Evolutionary conservation across 1,140 invertebrate species (phyloP).

Genomic region (Cotesia chilonis): DNA sequence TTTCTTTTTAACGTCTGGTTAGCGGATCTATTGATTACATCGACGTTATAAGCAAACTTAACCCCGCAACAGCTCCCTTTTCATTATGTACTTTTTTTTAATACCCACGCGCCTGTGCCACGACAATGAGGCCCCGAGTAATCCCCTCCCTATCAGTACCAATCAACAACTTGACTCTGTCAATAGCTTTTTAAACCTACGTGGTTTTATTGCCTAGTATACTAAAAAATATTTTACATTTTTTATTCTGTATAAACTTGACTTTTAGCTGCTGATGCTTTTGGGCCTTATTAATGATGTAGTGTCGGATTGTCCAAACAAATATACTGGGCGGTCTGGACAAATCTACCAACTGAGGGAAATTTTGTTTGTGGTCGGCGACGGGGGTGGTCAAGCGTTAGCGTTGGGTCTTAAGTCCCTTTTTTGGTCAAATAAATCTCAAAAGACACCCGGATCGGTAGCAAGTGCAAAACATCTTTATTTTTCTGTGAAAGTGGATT

Average conservation of each 20-base stretch:
- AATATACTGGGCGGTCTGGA: constrained; percentile 45
- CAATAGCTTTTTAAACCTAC: constrained; percentile 9
- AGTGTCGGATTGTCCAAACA: constrained; percentile 52
- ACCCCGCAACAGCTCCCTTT: constrained; percentile 26
- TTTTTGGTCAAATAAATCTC: background rate
- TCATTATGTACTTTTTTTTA: constrained; percentile 28
- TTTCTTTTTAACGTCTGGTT: constrained; percentile 24
- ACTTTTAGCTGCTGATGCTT: background rate
- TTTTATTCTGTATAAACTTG: background rate
- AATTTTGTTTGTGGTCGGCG: constrained; percentile 42
- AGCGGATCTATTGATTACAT: constrained; percentile 36
- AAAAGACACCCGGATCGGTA: constrained; percentile 3
- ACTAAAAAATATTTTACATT: no score
- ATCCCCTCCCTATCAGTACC: constrained; percentile 11
- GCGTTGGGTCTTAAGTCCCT: background rate
- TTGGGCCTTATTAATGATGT: constrained; percentile 13
- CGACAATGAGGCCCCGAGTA: constrained; percentile 23
- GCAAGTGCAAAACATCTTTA: constrained; percentile 6
- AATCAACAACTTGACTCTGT: constrained; percentile 37
- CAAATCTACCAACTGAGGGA: constrained; percentile 22
- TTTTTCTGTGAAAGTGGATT: background rate
- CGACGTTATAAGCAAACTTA: constrained; percentile 29
- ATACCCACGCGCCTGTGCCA: constrained; percentile 30
- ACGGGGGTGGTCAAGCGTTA: constrained; percentile 47
- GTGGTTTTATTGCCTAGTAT: background rate